A percentile compares a stretch with the other conserved stretches of the same genome.
These are phyloP conservation scores for Hippocampus abdominalis DNA, from an alignment of 2,113 vertebrate genomes.

Conservation along the genomic window DNA sequence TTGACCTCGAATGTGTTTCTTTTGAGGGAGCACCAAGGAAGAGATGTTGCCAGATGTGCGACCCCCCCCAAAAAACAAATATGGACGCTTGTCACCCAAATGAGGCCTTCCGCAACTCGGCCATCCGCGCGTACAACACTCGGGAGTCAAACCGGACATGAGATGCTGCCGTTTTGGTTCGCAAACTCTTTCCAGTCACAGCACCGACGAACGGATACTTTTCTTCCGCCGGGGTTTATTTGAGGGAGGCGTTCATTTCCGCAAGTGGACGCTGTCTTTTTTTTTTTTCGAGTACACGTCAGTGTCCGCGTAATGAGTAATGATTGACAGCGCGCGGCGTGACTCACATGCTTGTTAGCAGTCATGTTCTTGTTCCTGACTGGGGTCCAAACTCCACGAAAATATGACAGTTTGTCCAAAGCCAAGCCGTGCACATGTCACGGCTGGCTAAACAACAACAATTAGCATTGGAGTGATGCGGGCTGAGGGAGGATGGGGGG, in stretches of 20 bases:
- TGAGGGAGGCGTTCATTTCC: neutral
- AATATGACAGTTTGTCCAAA: neutral
- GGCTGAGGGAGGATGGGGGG: neutral
- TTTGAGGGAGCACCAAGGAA: neutral
- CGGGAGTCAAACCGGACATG: neutral
- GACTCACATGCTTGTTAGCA: conserved; percentile 55
- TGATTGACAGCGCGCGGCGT: conserved; percentile 38
- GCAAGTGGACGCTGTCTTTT: neutral
- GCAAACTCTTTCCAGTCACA: neutral
- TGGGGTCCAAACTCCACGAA: neutral
- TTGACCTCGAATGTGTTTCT: neutral
- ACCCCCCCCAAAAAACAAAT: too few species aligned
- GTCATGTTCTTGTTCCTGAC: conserved; percentile 52
- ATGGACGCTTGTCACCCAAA: too few species aligned
- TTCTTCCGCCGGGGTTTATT: neutral
- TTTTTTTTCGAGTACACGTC: neutral
- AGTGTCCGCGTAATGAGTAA: conserved; percentile 3
- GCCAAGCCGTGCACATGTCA: neutral
- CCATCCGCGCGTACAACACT: too few species aligned
- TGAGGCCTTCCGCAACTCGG: too few species aligned
- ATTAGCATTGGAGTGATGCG: conserved; percentile 12
- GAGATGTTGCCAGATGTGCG: too few species aligned
- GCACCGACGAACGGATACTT: too few species aligned
- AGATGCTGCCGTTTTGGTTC: neutral
- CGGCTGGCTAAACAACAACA: conserved; percentile 16